Percentiles rank a stretch among this genome's conserved stretches.
phyloP scores from a whole-genome alignment of 2,797 vertebrate genomes.

The Anomalospiza imberbis region DNA sequence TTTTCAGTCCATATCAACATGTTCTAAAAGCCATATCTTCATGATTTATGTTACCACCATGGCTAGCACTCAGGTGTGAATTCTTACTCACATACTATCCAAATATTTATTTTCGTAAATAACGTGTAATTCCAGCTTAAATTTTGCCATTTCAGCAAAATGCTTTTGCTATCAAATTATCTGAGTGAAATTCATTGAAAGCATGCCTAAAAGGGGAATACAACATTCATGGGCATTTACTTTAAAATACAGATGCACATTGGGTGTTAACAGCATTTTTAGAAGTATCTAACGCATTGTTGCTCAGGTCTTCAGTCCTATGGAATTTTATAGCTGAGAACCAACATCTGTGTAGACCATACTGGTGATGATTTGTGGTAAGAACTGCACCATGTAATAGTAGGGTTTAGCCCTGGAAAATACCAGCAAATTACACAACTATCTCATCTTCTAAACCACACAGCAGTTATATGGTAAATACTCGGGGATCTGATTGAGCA shows the following conservation, averaged over 20 bases:
- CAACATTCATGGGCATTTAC: not conserved
- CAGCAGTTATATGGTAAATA: not conserved
- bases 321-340: not conserved
- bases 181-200: not conserved
- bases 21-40: not conserved
- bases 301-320: not conserved
- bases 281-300: not conserved
- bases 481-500: not conserved
- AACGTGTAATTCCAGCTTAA: not conserved
- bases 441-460: slow-evolving; percentile 7
- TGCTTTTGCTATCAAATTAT: not conserved
- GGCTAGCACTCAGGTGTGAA: not conserved
- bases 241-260: not conserved
- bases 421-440: not conserved
- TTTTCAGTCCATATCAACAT: not conserved
- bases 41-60: not conserved
- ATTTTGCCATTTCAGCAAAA: not conserved
- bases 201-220: not conserved
- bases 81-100: not conserved
- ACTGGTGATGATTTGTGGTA: not conserved
- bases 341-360: not conserved
- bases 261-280: not conserved
- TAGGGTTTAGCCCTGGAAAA: not conserved
- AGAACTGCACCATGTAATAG: not conserved
- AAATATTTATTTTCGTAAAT: not conserved